These are phyloP conservation scores for Onychostruthus taczanowskii DNA, from an alignment of 2,113 vertebrate genomes.

Conservation along the genomic window DNA sequence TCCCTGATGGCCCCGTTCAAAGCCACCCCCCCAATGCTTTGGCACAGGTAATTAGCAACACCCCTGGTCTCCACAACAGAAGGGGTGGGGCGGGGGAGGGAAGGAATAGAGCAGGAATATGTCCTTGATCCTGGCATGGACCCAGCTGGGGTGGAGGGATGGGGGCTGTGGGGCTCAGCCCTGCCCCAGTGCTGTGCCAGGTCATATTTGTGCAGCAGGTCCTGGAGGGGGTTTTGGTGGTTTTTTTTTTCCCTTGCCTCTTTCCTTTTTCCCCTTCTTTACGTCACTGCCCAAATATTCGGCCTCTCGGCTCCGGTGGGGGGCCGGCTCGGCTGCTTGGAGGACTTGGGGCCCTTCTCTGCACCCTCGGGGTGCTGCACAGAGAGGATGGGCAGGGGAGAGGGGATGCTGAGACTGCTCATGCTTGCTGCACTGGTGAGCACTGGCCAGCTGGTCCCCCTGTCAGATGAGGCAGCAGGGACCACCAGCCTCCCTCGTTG, in stretches of 20 bases:
- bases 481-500: neutral
- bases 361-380: neutral
- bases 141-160: neutral
- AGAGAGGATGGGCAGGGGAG: neutral
- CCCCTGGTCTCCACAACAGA: neutral
- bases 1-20: neutral
- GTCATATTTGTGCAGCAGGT: neutral
- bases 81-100: rapidly evolving
- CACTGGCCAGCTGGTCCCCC: neutral
- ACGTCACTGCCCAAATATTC: slow-evolving; percentile 40
- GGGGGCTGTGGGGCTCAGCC: neutral
- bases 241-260: neutral
- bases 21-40: neutral
- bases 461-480: rapidly evolving
- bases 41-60: neutral
- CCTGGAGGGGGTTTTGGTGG: neutral
- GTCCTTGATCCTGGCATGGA: neutral
- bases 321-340: neutral
- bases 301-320: neutral
- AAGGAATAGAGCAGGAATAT: neutral
- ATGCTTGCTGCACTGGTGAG: rapidly evolving
- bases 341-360: neutral
- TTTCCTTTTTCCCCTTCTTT: slow-evolving; percentile 50
- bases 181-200: neutral
- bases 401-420: neutral